phyloP scores from a whole-genome alignment of 2,888 invertebrate species.

The Argyresthia albistria region DNA sequence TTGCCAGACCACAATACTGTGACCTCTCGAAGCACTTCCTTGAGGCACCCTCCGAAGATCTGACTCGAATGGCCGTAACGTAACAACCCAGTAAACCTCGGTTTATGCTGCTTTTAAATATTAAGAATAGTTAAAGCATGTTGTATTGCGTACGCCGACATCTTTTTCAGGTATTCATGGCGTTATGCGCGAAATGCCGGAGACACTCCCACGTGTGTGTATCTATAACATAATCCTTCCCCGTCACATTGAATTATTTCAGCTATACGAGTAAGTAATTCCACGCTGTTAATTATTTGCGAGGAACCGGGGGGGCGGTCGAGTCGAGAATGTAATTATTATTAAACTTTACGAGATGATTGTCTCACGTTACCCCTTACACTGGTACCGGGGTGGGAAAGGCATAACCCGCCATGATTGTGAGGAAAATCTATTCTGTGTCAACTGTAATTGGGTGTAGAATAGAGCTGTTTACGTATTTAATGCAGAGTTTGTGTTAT shows the following conservation, averaged over 20 bases:
- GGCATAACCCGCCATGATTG: background rate
- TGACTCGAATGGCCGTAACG: conserved; percentile 20
- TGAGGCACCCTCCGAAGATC: conserved; percentile 13
- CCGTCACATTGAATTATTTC: conserved; percentile 72
- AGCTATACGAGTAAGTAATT: conserved; percentile 59
- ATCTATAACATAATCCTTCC: conserved; percentile 32
- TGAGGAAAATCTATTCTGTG: too few species aligned
- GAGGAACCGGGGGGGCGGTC: conserved; percentile 59
- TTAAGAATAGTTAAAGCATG: conserved; percentile 29
- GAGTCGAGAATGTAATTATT: conserved; percentile 73
- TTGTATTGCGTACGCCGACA: background rate
- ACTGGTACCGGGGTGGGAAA: conserved; percentile 19
- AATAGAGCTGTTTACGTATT: background rate
- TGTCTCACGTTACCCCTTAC: conserved; percentile 71
- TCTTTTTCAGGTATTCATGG: background rate
- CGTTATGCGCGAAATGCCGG: conserved; percentile 4
- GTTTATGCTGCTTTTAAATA: conserved; percentile 58
- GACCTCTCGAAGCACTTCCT: conserved; percentile 17
- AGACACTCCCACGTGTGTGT: conserved; percentile 12
- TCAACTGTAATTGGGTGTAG: conserved; percentile 16
- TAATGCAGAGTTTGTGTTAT: too few species aligned
- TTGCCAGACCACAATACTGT: conserved; percentile 19
- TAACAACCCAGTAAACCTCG: conserved; percentile 32
- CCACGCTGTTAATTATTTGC: conserved; percentile 69
- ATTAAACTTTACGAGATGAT: conserved; percentile 67